These are phyloP conservation scores for Raja brachyura DNA, from an alignment of 2,113 vertebrate species.

Conservation along the genomic window DNA sequence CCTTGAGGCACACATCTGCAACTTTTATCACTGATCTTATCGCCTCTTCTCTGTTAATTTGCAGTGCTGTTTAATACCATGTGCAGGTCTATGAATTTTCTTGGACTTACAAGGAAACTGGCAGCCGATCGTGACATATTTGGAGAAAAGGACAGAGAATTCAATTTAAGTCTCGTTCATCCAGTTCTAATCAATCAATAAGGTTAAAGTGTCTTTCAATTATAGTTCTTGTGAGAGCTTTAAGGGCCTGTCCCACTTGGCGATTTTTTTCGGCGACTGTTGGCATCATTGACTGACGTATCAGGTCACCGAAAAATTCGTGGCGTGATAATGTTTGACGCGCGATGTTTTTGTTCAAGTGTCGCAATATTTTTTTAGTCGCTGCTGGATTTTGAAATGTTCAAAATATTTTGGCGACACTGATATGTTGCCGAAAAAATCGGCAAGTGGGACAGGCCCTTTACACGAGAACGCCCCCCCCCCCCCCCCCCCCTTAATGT, in stretches of 20 bases:
- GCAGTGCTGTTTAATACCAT: neutral
- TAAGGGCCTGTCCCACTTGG: no score
- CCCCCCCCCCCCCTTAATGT: neutral
- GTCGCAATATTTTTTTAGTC: no score
- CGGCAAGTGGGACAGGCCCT: neutral
- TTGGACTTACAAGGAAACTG: neutral
- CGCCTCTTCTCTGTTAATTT: neutral
- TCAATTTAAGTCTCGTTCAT: neutral
- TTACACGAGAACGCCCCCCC: neutral
- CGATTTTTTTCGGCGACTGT: no score
- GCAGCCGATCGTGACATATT: neutral
- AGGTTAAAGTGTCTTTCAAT: neutral
- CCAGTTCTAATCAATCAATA: neutral
- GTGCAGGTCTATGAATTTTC: neutral
- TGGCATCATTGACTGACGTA: no score
- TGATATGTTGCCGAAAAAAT: no score
- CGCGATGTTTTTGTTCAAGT: no score
- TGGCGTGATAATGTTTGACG: no score
- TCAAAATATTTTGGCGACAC: no score
- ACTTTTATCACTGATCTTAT: neutral
- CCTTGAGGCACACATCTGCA: neutral
- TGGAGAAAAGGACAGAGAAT: neutral
- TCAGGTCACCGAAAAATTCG: no score
- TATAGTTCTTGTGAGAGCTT: neutral
- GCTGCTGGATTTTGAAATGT: no score